Base-by-base conservation (phyloP, 2,888 invertebrate genomes). In the Diplazon laetatorius region DNA sequence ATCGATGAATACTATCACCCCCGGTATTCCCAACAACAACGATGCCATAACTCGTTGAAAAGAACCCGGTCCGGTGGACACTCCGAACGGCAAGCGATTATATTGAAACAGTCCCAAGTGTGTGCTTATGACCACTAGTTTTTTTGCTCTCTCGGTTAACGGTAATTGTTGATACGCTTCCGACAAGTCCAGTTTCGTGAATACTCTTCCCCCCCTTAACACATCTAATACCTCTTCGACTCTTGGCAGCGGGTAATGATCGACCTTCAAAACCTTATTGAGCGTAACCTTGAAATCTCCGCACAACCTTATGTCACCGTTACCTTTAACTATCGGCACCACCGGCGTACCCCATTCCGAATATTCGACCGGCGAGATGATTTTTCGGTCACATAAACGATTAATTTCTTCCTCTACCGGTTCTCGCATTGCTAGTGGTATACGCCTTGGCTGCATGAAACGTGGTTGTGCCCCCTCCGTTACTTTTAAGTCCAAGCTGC, bases 81-180 rank as follows among this genome's bases (percentile, higher is more conserved):
- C 68, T 3, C 75, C 68, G 62, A 10, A 76, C 5, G 50, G 52
- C 16, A 62, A 37, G 12, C 74, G 12, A 16, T 74, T 8, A n/a
- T 46, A 69, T 8, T 25, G 16, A 69, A 87, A 90, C 5, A 87
- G 79, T 0, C 89, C 89, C 50, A 84, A 84, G 66, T 88, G 88
- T 1, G 89, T 90, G 52, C 82, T 84, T 14, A 89, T 86, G 0
- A 87, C 87, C 16, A 84, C 85, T 0, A 84, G 74, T 42, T 86
- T 81, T 30, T 87, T 84, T 1, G 87, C 82, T 71, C 85, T 79
- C 35, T 87, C 82, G 62, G 86, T 86, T 4, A 89, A 79, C 6
- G 52, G 37, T 20, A 87, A 62, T 81, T 91, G 89, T 73, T 87
- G 85, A 76, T 89, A 91, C 4, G 89, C 89, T 69, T 89, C 85